Evolutionary conservation across 1,140 invertebrate species (phyloP).

Genomic region (Rhynchophorus ferrugineus): DNA sequence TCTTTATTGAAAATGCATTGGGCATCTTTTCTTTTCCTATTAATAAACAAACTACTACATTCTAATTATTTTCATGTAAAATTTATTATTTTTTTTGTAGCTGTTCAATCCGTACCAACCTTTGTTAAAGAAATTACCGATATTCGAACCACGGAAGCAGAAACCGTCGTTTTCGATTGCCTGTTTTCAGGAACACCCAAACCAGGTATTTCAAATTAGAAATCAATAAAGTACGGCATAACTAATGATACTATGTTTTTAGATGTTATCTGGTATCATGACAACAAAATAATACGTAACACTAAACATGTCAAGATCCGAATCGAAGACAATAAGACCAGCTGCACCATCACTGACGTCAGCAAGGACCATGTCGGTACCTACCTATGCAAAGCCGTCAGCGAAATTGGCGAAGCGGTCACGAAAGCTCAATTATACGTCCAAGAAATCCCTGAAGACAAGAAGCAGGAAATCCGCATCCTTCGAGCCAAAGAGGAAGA

Average conservation of each 20-base stretch:
- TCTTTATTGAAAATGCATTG: too few species aligned
- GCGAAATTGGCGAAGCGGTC: slow-evolving; percentile 70
- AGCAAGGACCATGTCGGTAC: slow-evolving; percentile 67
- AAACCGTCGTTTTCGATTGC: slow-evolving; percentile 68
- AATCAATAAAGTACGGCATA: not conserved
- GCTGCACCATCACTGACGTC: slow-evolving; percentile 60
- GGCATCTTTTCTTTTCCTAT: too few species aligned
- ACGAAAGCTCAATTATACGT: slow-evolving; percentile 73
- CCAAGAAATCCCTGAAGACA: slow-evolving; percentile 40
- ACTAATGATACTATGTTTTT: slow-evolving; percentile 34
- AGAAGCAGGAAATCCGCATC: slow-evolving; percentile 35
- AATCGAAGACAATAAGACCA: slow-evolving; percentile 66
- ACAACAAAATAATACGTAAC: slow-evolving; percentile 70
- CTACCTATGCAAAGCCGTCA: slow-evolving; percentile 80
- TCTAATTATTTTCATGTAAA: too few species aligned
- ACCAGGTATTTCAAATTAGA: slow-evolving; percentile 57
- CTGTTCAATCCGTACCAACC: slow-evolving; percentile 67
- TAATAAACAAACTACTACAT: too few species aligned
- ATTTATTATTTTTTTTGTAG: slow-evolving; percentile 44
- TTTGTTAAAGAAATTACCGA: slow-evolving; percentile 75
- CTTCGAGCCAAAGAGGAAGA: slow-evolving; percentile 49
- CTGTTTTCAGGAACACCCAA: slow-evolving; percentile 72
- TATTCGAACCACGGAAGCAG: slow-evolving; percentile 63
- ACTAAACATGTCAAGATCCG: slow-evolving; percentile 62
- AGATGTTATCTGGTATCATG: slow-evolving; percentile 86